phyloP scores from a whole-genome alignment of 2,113 vertebrate genomes.

The Rhodinocichla rosea region DNA sequence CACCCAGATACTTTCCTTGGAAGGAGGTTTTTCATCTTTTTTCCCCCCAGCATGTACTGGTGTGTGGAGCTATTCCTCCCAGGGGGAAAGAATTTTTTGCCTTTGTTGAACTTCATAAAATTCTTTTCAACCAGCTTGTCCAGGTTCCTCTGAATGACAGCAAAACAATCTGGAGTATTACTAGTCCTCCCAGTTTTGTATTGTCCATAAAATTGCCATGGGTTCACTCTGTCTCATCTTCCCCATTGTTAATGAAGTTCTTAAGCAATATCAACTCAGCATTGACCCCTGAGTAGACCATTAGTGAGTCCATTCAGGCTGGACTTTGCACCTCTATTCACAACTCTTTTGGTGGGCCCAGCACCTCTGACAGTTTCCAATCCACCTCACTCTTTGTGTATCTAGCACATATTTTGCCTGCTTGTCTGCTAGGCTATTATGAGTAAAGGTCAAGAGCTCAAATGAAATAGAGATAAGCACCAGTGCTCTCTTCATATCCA shows the following conservation, averaged over 20 bases:
- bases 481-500: background rate
- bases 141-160: background rate
- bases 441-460: background rate
- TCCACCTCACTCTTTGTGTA: background rate
- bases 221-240: background rate
- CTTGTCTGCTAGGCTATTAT: background rate
- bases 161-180: background rate
- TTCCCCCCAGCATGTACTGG: rapidly evolving
- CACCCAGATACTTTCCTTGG: background rate
- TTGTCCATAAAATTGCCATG: background rate
- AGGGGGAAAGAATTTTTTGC: background rate
- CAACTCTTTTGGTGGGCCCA: background rate
- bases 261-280: background rate
- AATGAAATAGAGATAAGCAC: background rate
- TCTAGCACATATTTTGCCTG: background rate
- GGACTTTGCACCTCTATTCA: background rate
- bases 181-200: background rate
- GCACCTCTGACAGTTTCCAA: background rate
- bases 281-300: background rate
- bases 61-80: background rate
- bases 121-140: background rate
- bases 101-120: background rate
- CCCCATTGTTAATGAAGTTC: background rate
- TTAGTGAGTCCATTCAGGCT: background rate
- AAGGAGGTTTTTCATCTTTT: background rate